These are phyloP conservation scores for Lithophane leautieri DNA, from an alignment of 2,888 invertebrate species.

Conservation along the genomic window DNA sequence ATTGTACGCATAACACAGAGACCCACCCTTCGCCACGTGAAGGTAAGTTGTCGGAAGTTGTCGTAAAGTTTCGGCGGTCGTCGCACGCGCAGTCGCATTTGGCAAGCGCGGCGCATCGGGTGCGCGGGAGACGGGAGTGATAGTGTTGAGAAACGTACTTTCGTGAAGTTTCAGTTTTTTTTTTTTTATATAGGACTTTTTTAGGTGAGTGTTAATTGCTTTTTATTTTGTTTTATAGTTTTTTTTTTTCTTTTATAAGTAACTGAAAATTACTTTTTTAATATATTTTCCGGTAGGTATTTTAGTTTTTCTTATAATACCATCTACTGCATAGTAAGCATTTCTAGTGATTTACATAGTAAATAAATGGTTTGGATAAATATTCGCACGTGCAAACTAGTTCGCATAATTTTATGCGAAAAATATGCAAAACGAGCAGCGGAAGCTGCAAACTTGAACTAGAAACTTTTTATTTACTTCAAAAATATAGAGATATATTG, in stretches of 20 bases:
- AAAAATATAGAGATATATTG: neutral
- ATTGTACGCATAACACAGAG: conserved; percentile 50
- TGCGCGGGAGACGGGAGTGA: conserved; percentile 65
- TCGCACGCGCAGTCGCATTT: conserved; percentile 55
- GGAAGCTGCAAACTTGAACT: conserved; percentile 23
- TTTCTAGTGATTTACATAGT: neutral
- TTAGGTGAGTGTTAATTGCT: conserved; percentile 33
- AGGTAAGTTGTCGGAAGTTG: conserved; percentile 52
- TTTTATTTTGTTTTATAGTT: too few species aligned
- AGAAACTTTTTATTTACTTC: neutral
- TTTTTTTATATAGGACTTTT: conserved; percentile 11
- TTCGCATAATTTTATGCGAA: conserved; percentile 15
- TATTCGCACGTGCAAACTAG: neutral
- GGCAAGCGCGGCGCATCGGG: conserved; percentile 59
- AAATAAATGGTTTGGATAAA: conserved; percentile 7
- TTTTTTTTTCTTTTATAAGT: too few species aligned
- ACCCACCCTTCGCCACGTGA: conserved; percentile 59
- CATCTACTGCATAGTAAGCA: neutral
- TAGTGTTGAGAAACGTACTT: conserved; percentile 50
- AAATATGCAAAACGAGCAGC: conserved; percentile 32
- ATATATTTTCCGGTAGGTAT: too few species aligned
- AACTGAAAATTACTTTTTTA: too few species aligned
- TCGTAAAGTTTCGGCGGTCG: conserved; percentile 53
- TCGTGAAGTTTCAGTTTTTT: conserved; percentile 39
- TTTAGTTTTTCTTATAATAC: neutral